Evolutionary conservation across 1,140 invertebrate genomes (phyloP).

Genomic region (Neodiprion lecontei): DNA sequence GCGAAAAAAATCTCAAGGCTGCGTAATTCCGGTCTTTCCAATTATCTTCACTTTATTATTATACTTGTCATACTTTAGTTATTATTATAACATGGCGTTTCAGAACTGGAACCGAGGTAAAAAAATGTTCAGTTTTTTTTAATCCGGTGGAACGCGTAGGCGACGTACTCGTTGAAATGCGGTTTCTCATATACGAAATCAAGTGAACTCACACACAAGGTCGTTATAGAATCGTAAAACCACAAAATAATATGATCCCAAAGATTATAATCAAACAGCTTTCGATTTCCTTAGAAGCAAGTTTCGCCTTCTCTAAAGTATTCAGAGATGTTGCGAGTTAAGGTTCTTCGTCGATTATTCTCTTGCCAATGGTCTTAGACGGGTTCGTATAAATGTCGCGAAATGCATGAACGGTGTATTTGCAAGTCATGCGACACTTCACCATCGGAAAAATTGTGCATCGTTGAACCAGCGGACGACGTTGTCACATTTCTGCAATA

Average conservation of each 20-base stretch:
- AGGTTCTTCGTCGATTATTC: no score
- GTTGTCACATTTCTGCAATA: not conserved
- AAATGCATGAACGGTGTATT: not conserved
- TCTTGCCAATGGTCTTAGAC: no score
- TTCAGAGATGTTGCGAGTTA: no score
- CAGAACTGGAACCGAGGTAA: no score
- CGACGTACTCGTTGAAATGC: not conserved
- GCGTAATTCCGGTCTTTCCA: no score
- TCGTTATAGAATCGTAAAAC: not conserved
- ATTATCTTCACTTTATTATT: no score
- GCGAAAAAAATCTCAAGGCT: no score
- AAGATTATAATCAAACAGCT: constrained; percentile 30
- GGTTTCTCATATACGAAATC: not conserved
- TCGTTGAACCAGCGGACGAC: not conserved
- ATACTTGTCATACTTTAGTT: no score
- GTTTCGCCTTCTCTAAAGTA: not conserved
- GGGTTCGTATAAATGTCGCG: not conserved
- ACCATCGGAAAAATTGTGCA: not conserved
- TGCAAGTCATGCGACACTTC: not conserved
- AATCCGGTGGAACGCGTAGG: no score
- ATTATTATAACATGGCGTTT: no score
- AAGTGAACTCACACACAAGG: not conserved
- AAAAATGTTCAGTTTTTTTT: no score
- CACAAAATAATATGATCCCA: not conserved
- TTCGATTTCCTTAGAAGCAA: constrained; percentile 33